Evolutionary conservation across 1,140 invertebrate species (phyloP).

Genomic region (Uloborus diversus): DNA sequence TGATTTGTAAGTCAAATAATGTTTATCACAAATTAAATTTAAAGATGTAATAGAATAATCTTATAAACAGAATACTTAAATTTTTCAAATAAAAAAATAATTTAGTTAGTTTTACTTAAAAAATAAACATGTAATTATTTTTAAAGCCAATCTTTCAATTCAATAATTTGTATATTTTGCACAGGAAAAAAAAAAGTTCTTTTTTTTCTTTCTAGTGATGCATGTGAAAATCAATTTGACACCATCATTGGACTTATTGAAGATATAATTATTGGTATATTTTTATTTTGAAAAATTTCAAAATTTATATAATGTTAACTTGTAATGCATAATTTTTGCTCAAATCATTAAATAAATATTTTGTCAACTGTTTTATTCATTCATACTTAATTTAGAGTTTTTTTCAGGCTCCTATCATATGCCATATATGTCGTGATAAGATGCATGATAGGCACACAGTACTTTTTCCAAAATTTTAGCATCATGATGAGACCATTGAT

Average conservation of each 20-base stretch:
- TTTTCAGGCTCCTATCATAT: not conserved
- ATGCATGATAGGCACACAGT: not conserved
- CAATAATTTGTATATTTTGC: too few species aligned
- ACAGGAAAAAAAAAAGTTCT: too few species aligned
- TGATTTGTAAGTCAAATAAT: too few species aligned
- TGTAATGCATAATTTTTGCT: not conserved
- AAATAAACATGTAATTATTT: too few species aligned
- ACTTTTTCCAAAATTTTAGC: too few species aligned
- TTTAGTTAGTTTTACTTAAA: too few species aligned
- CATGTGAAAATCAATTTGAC: conserved; percentile 69
- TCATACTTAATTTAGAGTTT: not conserved
- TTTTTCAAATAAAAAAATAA: too few species aligned
- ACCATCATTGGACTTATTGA: conserved; percentile 75
- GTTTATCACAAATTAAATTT: too few species aligned
- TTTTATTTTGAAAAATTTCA: conserved; percentile 17
- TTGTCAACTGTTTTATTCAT: not conserved
- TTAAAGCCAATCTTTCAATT: too few species aligned
- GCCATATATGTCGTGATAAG: not conserved
- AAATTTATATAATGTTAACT: conserved; percentile 59
- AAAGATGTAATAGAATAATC: too few species aligned
- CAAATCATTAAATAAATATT: not conserved
- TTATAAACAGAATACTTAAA: too few species aligned
- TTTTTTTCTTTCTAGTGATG: conserved; percentile 40
- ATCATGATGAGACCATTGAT: too few species aligned
- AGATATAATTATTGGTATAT: conserved; percentile 74